Evolutionary conservation across 2,888 invertebrate species (phyloP).

Genomic region (Athalia rosae): DNA sequence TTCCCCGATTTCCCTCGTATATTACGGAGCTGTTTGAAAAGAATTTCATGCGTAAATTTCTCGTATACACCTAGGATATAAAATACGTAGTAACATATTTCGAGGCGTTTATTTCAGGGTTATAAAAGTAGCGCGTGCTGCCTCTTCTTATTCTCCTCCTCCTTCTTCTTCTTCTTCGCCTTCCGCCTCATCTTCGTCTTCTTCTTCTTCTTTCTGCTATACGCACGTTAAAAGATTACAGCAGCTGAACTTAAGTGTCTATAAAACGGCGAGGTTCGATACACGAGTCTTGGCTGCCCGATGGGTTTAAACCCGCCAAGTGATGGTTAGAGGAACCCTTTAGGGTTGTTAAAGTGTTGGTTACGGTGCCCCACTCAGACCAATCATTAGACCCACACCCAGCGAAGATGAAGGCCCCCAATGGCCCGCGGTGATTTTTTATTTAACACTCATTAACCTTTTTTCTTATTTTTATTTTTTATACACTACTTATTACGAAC

Average conservation of each 20-base stretch:
- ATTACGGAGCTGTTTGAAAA: no score
- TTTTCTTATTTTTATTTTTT: background rate
- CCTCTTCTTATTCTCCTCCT: no score
- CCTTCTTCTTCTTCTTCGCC: no score
- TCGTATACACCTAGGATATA: no score
- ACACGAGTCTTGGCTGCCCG: slow-evolving; percentile 21
- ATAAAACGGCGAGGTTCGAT: slow-evolving; percentile 35
- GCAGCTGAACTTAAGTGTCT: slow-evolving; percentile 36
- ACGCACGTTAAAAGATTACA: slow-evolving; percentile 40
- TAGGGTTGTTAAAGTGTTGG: slow-evolving; percentile 57
- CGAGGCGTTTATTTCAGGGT: no score
- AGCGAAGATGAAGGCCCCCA: background rate
- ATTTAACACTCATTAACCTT: background rate
- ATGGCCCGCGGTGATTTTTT: slow-evolving; percentile 20
- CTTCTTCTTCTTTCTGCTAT: background rate
- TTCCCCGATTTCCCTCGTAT: no score
- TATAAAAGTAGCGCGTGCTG: no score
- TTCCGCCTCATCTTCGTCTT: no score
- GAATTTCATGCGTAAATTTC: no score
- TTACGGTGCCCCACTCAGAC: slow-evolving; percentile 51
- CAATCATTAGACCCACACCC: slow-evolving; percentile 33
- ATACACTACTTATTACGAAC: no score
- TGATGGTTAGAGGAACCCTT: slow-evolving; percentile 53
- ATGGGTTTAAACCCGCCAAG: slow-evolving; percentile 31
- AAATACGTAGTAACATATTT: no score